A percentile compares a stretch with the other conserved stretches of the same genome.
Conservation (phyloP, 2,113 vertebrate genomes). For the Struthio camelus region DNA sequence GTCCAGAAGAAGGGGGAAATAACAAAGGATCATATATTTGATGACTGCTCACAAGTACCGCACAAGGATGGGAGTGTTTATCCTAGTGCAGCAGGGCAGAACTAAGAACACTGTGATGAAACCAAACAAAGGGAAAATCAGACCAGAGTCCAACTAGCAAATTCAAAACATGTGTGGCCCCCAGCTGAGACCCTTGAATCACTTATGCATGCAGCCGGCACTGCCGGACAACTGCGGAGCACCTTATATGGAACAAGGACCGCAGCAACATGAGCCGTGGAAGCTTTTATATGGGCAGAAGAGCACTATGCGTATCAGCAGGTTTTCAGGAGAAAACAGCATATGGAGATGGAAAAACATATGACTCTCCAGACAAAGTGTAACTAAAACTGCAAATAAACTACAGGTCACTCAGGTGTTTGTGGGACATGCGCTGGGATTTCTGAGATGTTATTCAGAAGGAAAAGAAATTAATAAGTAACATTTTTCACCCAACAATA, state of each 20-base stretch:
- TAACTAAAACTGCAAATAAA: not conserved
- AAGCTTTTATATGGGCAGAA: rapidly evolving
- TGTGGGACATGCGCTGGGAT: not conserved
- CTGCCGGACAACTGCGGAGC: rapidly evolving
- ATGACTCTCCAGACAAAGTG: not conserved
- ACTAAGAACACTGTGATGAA: not conserved
- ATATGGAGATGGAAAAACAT: rapidly evolving
- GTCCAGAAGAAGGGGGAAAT: not conserved
- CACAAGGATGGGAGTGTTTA: rapidly evolving
- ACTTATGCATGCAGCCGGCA: rapidly evolving
- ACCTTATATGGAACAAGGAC: not conserved
- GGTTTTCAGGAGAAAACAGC: not conserved
- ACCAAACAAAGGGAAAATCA: rapidly evolving
- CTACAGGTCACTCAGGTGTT: not conserved
- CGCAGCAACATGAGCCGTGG: rapidly evolving
- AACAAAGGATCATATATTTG: not conserved
- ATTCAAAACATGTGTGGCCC: rapidly evolving
- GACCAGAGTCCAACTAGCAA: not conserved
- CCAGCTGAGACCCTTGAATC: not conserved
- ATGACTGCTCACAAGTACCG: rapidly evolving
- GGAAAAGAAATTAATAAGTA: not conserved
- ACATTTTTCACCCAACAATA: rapidly evolving
- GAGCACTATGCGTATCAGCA: rapidly evolving
- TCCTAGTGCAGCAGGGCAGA: not conserved
- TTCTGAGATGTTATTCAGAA: not conserved